phyloP scores from a whole-genome alignment of 2,113 vertebrate species.

The Ictalurus furcatus region DNA sequence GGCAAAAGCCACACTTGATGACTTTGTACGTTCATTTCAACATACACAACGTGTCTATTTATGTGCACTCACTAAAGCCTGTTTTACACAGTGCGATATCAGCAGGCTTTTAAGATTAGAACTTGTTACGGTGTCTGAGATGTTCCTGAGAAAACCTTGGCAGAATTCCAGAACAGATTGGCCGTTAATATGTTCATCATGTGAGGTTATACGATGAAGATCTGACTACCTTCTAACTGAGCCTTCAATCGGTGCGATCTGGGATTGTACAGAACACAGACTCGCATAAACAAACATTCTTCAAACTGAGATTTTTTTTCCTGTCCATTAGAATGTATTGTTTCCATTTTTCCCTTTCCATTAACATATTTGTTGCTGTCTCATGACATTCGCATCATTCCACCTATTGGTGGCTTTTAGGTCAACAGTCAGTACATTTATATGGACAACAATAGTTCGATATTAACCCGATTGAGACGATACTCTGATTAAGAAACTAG shows the following conservation, averaged over 20 bases:
- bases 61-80: neutral
- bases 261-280: neutral
- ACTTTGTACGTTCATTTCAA: no score
- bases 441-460: no score
- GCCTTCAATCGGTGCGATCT: no score
- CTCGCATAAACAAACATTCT: neutral
- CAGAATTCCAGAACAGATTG: neutral
- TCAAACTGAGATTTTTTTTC: neutral
- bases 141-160: neutral
- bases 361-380: neutral
- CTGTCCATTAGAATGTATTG: neutral
- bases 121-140: neutral
- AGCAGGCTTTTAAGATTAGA: neutral
- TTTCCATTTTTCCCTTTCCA: neutral
- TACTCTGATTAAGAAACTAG: no score
- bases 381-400: neutral
- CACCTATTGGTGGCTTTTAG: neutral
- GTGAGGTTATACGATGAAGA: neutral
- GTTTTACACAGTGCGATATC: neutral
- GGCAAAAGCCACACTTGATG: neutral
- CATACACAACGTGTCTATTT: neutral
- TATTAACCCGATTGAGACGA: no score
- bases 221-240: no score
- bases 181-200: neutral
- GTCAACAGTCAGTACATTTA: neutral